Evolutionary conservation across 2,888 invertebrate species (phyloP).

Genomic region (Cyclophora albipunctata): DNA sequence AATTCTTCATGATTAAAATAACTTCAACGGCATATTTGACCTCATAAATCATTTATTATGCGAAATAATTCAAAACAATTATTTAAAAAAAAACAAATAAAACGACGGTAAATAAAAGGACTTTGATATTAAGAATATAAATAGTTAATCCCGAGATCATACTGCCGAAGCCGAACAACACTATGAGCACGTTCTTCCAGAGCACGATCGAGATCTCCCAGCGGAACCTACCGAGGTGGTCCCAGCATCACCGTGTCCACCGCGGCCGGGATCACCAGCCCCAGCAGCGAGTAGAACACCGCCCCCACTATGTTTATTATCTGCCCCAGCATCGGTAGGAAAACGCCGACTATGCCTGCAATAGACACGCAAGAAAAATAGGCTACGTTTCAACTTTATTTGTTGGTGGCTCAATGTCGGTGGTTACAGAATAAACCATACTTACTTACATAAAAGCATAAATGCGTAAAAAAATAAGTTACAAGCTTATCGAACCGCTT

Average conservation of each 20-base stretch:
- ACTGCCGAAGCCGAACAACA: slow-evolving; percentile 77
- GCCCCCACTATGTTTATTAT: slow-evolving; percentile 68
- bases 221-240: slow-evolving; percentile 78
- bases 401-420: too few species aligned
- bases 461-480: too few species aligned
- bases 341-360: slow-evolving; percentile 80
- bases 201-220: slow-evolving; percentile 70
- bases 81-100: too few species aligned
- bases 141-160: slow-evolving; percentile 77
- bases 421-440: too few species aligned
- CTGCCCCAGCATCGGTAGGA: slow-evolving; percentile 71
- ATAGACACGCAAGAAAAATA: slow-evolving; percentile 1
- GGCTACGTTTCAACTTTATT: too few species aligned
- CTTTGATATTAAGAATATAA: slow-evolving; percentile 46
- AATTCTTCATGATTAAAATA: too few species aligned
- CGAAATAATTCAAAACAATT: too few species aligned
- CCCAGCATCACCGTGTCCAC: slow-evolving; percentile 83
- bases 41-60: too few species aligned
- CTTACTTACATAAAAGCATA: too few species aligned
- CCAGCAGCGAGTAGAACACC: slow-evolving; percentile 81
- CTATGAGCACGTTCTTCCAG: slow-evolving; percentile 79
- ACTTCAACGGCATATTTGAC: too few species aligned
- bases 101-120: too few species aligned
- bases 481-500: too few species aligned
- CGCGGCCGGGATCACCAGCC: slow-evolving; percentile 84